phyloP scores from a whole-genome alignment of 2,888 invertebrate genomes.

The Sinotaia quadrata region DNA sequence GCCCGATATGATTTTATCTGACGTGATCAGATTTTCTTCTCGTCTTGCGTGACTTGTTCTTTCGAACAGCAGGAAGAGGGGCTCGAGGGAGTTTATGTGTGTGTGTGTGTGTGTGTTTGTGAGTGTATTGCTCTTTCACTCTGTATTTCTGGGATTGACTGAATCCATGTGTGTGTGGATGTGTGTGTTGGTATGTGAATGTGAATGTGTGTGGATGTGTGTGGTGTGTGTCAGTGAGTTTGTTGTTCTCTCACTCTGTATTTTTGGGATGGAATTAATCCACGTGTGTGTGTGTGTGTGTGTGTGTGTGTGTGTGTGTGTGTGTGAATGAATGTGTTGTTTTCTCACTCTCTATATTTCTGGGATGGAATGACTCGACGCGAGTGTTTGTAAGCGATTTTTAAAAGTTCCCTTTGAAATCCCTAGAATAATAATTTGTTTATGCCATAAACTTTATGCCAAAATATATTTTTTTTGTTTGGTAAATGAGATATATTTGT shows the following conservation, averaged over 20 bases:
- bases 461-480: too few species aligned
- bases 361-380: not conserved
- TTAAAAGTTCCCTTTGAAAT: too few species aligned
- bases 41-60: too few species aligned
- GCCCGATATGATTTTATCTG: too few species aligned
- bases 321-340: not conserved
- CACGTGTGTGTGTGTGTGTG: not conserved
- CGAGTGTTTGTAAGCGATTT: too few species aligned
- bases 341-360: not conserved
- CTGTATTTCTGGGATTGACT: too few species aligned
- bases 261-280: not conserved
- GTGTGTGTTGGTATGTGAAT: constrained; percentile 4
- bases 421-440: too few species aligned
- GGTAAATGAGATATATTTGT: too few species aligned
- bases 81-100: too few species aligned
- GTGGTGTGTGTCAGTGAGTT: not conserved
- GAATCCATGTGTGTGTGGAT: constrained; percentile 2
- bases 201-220: not conserved
- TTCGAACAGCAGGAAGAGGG: too few species aligned
- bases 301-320: constrained; percentile 7
- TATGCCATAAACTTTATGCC: too few species aligned
- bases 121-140: not conserved
- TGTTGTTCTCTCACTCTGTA: not conserved
- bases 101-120: constrained; percentile 10
- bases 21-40: too few species aligned